These are phyloP conservation scores for Archips xylosteana DNA, from an alignment of 2,888 invertebrate genomes.

Conservation along the genomic window DNA sequence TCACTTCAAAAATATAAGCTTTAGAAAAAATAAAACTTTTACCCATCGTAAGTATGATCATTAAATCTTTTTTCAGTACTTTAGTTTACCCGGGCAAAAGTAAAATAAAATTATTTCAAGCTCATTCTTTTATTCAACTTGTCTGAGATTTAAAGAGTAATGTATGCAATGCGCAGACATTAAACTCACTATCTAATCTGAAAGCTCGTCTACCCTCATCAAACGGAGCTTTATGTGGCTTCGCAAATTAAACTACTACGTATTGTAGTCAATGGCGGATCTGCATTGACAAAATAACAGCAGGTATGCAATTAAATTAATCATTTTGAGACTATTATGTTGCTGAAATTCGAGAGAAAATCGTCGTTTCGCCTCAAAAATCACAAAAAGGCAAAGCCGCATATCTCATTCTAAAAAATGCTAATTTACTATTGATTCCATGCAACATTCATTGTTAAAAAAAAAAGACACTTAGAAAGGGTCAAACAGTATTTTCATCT, in stretches of 20 bases:
- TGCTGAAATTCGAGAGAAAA: no score
- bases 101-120: not conserved
- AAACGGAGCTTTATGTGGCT: slow-evolving; percentile 65
- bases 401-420: no score
- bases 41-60: no score
- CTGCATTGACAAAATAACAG: slow-evolving; percentile 10
- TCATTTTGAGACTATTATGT: not conserved
- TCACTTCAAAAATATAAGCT: no score
- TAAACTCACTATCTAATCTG: slow-evolving; percentile 59
- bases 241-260: slow-evolving; percentile 63
- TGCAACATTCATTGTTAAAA: no score
- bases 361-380: no score
- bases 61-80: not conserved
- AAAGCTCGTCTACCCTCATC: slow-evolving; percentile 61
- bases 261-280: slow-evolving; percentile 16
- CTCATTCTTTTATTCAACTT: not conserved
- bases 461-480: no score
- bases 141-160: slow-evolving; percentile 1
- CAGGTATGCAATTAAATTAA: not conserved
- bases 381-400: no score
- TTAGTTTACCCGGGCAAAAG: not conserved
- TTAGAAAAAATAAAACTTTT: no score
- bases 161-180: slow-evolving; percentile 33
- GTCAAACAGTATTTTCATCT: no score
- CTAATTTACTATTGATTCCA: no score